phyloP scores from a whole-genome alignment of 2,888 invertebrate species.

The Plagodis pulveraria region DNA sequence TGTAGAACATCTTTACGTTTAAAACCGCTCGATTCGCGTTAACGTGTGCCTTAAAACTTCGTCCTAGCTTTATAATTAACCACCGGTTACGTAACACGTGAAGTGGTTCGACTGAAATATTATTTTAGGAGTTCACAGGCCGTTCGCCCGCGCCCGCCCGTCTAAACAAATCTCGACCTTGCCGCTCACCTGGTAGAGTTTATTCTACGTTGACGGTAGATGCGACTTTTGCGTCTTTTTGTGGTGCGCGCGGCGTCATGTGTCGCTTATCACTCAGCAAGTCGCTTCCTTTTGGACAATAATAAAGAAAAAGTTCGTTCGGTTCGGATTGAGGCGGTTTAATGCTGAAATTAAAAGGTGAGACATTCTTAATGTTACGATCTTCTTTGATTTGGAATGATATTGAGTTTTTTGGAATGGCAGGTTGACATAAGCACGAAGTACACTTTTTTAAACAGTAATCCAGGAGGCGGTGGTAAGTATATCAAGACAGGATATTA shows the following conservation, averaged over 20 bases:
- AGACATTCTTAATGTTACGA: conserved; percentile 38
- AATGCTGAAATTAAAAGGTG: conserved; percentile 57
- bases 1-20: conserved; percentile 29
- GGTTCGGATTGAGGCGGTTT: conserved; percentile 49
- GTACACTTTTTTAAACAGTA: too few species aligned
- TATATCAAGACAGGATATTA: too few species aligned
- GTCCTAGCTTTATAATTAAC: conserved; percentile 78
- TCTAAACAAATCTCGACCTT: conserved; percentile 58
- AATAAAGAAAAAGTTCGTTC: conserved; percentile 60
- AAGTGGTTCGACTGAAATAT: conserved; percentile 80
- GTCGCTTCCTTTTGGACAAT: conserved; percentile 80
- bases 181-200: conserved; percentile 56
- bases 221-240: conserved; percentile 57
- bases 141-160: conserved; percentile 48
- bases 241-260: conserved; percentile 61
- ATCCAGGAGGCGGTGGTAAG: too few species aligned
- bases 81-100: conserved; percentile 77
- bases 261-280: conserved; percentile 82
- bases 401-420: conserved; percentile 15
- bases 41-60: conserved; percentile 64
- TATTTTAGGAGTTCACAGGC: conserved; percentile 83
- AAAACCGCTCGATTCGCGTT: conserved; percentile 50
- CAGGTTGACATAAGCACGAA: not conserved
- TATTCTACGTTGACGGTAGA: conserved; percentile 53
- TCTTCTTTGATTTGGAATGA: conserved; percentile 19